These are phyloP conservation scores for Neomonachus schauinslandi DNA, from an alignment of 2,113 vertebrate genomes.

Conservation along the genomic window DNA sequence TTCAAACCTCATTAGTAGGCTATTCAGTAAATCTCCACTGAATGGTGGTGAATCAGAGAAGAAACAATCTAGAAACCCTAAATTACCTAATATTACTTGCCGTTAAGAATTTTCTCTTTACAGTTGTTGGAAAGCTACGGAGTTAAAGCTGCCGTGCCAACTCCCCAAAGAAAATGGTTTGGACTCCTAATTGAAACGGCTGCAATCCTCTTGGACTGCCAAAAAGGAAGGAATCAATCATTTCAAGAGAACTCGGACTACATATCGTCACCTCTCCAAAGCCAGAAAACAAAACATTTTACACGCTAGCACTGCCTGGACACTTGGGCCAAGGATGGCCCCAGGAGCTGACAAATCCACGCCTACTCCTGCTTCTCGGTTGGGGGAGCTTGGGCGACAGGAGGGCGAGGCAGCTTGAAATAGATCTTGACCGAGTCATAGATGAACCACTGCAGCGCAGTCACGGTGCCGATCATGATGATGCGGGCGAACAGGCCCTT, in stretches of 20 bases:
- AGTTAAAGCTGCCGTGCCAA: neutral
- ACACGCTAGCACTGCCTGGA: neutral
- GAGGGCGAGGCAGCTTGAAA: constrained; percentile 18
- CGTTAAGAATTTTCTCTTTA: neutral
- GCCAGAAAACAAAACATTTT: neutral
- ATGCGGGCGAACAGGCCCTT: constrained; percentile 59
- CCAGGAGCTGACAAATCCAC: accelerated
- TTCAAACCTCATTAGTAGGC: neutral
- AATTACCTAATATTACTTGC: neutral
- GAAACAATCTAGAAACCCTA: neutral
- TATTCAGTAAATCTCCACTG: neutral
- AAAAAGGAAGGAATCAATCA: neutral
- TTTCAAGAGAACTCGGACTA: neutral
- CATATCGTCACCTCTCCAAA: neutral
- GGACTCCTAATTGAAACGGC: neutral
- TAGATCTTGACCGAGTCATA: constrained; percentile 69
- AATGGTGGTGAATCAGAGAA: neutral
- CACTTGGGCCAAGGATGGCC: neutral
- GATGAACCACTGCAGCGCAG: constrained; percentile 73
- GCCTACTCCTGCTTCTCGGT: neutral
- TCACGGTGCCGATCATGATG: constrained; percentile 68
- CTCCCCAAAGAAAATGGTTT: constrained; percentile 42
- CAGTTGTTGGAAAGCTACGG: neutral
- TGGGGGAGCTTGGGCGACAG: neutral
- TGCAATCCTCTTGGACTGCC: neutral